A percentile compares a stretch with the other conserved stretches of the same genome.
These are phyloP conservation scores for Pogonophryne albipinna DNA, from an alignment of 2,797 vertebrate genomes.

Conservation along the genomic window DNA sequence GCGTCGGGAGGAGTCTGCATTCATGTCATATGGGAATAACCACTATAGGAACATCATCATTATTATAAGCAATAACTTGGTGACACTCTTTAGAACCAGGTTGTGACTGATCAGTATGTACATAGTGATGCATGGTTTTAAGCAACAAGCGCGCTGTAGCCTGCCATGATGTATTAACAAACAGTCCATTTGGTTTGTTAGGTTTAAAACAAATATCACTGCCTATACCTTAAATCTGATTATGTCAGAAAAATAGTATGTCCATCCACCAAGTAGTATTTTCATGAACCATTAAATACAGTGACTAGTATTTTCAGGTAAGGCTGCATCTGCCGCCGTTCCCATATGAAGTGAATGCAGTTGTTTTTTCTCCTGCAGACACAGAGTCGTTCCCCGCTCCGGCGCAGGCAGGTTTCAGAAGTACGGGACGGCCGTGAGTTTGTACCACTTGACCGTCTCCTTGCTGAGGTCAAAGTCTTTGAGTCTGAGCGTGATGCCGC, in stretches of 20 bases:
- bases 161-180: neutral
- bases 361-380: slow-evolving; percentile 11
- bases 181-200: slow-evolving; percentile 36
- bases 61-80: neutral
- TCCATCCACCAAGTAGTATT: too few relatives aligned
- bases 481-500: slow-evolving; percentile 94
- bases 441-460: slow-evolving; percentile 98
- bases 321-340: slow-evolving; percentile 33
- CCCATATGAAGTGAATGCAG: slow-evolving; percentile 50
- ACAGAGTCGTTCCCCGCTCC: neutral
- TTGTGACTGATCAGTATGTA: neutral
- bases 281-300: slow-evolving; percentile 28
- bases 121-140: slow-evolving; percentile 5
- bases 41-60: neutral
- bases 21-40: slow-evolving; percentile 53
- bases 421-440: slow-evolving; percentile 90
- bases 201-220: slow-evolving; percentile 28
- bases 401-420: slow-evolving; percentile 76
- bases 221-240: slow-evolving; percentile 16
- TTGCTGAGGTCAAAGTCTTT: slow-evolving; percentile 97
- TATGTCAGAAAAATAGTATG: neutral
- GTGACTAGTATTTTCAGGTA: slow-evolving; percentile 58
- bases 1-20: slow-evolving; percentile 31
- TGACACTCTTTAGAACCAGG: slow-evolving; percentile 15
- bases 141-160: slow-evolving; percentile 3